Base-by-base conservation (phyloP, 2,113 vertebrate species). In the Solea senegalensis region DNA sequence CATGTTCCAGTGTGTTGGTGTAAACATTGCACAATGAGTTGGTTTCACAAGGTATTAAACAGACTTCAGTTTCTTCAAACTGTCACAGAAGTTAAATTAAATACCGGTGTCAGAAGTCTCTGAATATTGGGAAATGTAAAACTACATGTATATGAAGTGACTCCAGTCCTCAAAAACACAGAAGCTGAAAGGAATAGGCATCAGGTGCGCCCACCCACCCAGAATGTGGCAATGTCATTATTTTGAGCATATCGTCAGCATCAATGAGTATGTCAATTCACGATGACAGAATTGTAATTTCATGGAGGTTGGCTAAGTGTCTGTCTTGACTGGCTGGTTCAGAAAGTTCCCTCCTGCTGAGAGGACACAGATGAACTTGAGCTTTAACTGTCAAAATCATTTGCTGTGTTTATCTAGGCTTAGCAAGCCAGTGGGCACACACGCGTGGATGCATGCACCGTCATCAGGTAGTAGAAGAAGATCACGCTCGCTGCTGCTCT, bases 1-100 rank as follows among this genome's bases (percentile, higher is more conserved):
- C 72, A 15, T 86, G 82, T 88, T 89, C 44, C 67, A 78, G 28
- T 66, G 65, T 92, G 88, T 89, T 88, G 84, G 82, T 90, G 85
- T 92, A 91, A 94, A 92, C 91, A 92, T 80, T 78, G 72, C 71
- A 72, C 87, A 90, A 83, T 83, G 82, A 86, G 79, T 73, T 68
- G 49, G 77, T 53, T 89, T 90, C 88, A 80, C 76, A 72, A 82
- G 90, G 81, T 75, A 88, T 89, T 83, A 74, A 85, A 89, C 84
- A 80, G 80, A 90, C 85, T 16, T 34, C 3, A 34, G 5, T 34
- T 34, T 34, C 5, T 34, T 34, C 34, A 34, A 76, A 66, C 75
- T 87, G 58, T 86, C 88, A 91, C 54, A 69, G 87, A 82, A 83
- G 82, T 59, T 77, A 72, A 88, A 90, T 90, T 63, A 80, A 83